Evolutionary conservation across 2,888 invertebrate species (phyloP), one percentile per base, ranked within the genome.

Genomic region (Nezara viridula): DNA sequence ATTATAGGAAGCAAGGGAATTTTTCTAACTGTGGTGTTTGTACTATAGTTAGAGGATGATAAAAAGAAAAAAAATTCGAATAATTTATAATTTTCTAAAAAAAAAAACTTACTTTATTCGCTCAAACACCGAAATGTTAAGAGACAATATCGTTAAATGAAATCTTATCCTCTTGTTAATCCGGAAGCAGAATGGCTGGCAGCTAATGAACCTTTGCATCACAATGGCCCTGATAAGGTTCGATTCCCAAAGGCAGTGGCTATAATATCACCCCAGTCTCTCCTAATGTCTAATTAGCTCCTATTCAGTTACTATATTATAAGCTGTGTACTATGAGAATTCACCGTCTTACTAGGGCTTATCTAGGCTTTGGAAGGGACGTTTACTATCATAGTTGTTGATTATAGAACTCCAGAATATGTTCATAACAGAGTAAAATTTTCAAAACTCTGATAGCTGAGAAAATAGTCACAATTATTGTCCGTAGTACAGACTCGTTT

Each of bases 111-210:
- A n/a, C n/a, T n/a, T n/a, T n/a, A n/a, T n/a, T n/a, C n/a, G n/a
- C n/a, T n/a, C n/a, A n/a, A n/a, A 73, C 66, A 32, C 32, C 16
- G 2, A 73, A 37, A 19, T 37, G 66, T 73, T 37, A 73, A 37
- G 81, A n/a, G 81, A 81, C n/a, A 47, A 47, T 81, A 81, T 81
- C 81, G 44, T n/a, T n/a, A 81, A 47, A 81, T 81, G 81, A 81
- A 47, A 81, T 81, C 81, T 44, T 81, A 81, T 44, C n/a, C 81
- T 24, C 81, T 47, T 81, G 81, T 44, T 81, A 44, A 81, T 81
- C 81, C n/a, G 32, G 81, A 5, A n/a, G 3, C 12, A 81, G 66
- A 73, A 73, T 73, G 37, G 66, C 32, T 73, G 21, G 66, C 32
- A 5, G 19, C 44, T 81, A 81, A 81, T 81, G 81, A 81, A 81